Evolutionary conservation across 1,140 invertebrate species (phyloP).

Genomic region (Melanaphis sacchari): DNA sequence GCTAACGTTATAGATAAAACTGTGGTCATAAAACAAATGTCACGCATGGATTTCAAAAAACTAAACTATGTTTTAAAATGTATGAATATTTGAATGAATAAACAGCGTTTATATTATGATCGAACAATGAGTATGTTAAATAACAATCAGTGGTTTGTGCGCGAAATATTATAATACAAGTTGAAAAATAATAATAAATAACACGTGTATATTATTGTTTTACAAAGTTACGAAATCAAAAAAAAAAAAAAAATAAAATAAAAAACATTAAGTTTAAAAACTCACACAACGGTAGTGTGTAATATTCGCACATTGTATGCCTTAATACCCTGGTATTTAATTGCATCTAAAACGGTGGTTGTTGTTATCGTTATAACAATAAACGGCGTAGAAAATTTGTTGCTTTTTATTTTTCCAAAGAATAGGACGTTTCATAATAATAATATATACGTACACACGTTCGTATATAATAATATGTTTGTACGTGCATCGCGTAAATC

Average conservation of each 20-base stretch:
- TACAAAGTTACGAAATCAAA: neutral
- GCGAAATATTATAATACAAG: neutral
- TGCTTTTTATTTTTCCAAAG: neutral
- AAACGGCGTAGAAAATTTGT: neutral
- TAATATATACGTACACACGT: neutral
- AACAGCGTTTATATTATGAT: neutral
- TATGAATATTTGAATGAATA: neutral
- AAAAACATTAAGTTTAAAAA: neutral
- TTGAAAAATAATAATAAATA: neutral
- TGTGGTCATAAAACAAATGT: neutral
- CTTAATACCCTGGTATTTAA: neutral
- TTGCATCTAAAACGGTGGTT: neutral
- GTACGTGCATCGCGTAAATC: constrained; percentile 1
- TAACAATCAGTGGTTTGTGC: neutral
- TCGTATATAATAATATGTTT: neutral
- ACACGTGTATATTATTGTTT: neutral
- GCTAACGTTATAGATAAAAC: neutral
- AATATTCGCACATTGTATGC: too few species aligned
- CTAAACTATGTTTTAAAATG: neutral
- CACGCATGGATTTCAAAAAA: neutral
- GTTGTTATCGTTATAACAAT: neutral
- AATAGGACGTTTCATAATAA: neutral
- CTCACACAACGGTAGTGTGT: too few species aligned
- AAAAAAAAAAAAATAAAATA: too few species aligned
- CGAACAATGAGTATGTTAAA: neutral